Evolutionary conservation across 2,888 invertebrate genomes (phyloP), one percentile per base, ranked within the genome.

Genomic region (Augochlorella aurata): DNA sequence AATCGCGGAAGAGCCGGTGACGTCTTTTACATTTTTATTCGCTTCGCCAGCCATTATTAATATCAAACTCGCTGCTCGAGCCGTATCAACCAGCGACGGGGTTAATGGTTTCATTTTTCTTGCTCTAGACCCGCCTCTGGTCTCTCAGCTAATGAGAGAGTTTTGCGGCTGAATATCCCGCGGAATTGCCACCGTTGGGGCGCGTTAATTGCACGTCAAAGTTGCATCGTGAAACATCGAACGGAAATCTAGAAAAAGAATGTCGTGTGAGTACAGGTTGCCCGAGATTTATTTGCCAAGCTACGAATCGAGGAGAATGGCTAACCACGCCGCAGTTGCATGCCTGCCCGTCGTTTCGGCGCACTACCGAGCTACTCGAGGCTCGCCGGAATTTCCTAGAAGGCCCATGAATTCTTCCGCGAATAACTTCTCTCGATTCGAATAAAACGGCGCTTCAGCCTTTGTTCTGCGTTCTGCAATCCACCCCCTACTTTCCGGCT

Each of bases 341-440:
- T 63, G 63, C 63, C 63, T 63, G 7, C 8, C 8, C 9, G 63
- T 38, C 63, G 63, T 63, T 63, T 63, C 63, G 63, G 38, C 18
- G 18, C 50, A 3, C 63, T 5, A 4, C 38, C 38, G 38, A 38
- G 16, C 18, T 16, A 29, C 9, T 16, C n/a, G 50, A 50, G 16
- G 18, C 38, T 38, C 38, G 38, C 38, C 38, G 38, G 38, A 38
- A 38, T 38, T 38, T 38, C 38, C 38, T 38, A 38, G 38, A 38
- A 38, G 38, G 38, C 38, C 38, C 38, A 38, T 38, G 38, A 38
- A 38, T 38, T 38, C 38, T 38, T 38, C 7, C 38, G 38, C 38
- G 38, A 38, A 38, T 38, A 38, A 38, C 38, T 38, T 38, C 38
- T 38, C 38, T 38, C 38, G 38, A 38, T 38, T 38, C 38, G 38